Evolutionary conservation across 2,113 vertebrate species (phyloP).

Genomic region (Tinamus guttatus): DNA sequence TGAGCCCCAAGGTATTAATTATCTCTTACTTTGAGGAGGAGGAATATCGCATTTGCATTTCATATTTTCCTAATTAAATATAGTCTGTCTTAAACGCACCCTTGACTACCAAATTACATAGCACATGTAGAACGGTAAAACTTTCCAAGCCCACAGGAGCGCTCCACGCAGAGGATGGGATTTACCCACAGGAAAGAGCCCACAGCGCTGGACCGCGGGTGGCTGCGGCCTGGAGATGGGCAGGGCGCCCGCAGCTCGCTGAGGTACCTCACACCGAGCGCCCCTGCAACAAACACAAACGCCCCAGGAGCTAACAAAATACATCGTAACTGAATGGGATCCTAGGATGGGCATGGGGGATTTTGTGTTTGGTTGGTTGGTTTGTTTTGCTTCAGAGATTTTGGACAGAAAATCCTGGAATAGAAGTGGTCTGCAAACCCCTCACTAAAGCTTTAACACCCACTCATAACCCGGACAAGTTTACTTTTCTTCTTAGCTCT

Average conservation of each 20-base stretch:
- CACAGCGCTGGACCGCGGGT: background rate
- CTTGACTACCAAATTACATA: slow-evolving; percentile 34
- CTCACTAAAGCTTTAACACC: background rate
- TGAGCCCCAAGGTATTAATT: background rate
- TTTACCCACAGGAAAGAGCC: background rate
- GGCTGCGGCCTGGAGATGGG: background rate
- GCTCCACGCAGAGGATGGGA: background rate
- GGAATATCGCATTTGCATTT: slow-evolving; percentile 5
- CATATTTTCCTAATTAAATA: background rate
- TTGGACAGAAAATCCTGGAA: background rate
- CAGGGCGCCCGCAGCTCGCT: background rate
- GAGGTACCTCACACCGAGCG: background rate
- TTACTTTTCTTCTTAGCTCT: background rate
- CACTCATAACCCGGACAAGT: background rate
- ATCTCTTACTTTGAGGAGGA: background rate
- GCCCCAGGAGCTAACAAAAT: background rate
- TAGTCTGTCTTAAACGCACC: background rate
- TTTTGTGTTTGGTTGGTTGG: background rate
- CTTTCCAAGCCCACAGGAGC: background rate
- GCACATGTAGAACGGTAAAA: background rate
- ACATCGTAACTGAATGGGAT: background rate
- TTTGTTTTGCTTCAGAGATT: background rate
- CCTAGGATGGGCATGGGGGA: background rate
- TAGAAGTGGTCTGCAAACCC: background rate
- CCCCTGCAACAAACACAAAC: background rate